Evolutionary conservation across 1,140 invertebrate genomes (phyloP).

Genomic region (Sycophila sp.): DNA sequence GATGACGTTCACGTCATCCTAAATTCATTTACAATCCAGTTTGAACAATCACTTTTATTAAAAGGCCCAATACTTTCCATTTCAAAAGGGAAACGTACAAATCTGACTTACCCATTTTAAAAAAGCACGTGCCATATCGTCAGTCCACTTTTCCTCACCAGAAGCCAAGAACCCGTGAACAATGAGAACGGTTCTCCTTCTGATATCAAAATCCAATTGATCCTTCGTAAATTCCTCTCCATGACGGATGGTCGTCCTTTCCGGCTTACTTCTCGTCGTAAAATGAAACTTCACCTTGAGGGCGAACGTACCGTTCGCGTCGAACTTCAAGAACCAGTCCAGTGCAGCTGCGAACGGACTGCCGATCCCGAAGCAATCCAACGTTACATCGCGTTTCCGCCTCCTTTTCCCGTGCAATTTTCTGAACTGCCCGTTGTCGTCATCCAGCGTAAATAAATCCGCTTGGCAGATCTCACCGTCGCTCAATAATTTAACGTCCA

Average conservation of each 20-base stretch:
- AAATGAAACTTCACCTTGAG: constrained; percentile 56
- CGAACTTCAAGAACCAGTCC: not conserved
- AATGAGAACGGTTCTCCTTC: constrained; percentile 66
- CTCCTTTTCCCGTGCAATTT: too few relatives aligned
- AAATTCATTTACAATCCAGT: constrained; percentile 12
- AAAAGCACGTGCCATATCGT: constrained; percentile 66
- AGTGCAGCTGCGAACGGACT: not conserved
- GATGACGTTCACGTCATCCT: constrained; percentile 70
- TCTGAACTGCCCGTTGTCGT: not conserved
- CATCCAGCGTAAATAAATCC: not conserved
- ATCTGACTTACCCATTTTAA: constrained; percentile 61
- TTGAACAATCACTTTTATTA: not conserved
- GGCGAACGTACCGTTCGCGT: constrained; percentile 31
- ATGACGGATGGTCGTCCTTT: constrained; percentile 47
- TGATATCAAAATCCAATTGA: constrained; percentile 67
- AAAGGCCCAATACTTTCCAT: too few relatives aligned
- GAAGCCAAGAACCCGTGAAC: constrained; percentile 71
- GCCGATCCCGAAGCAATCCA: constrained; percentile 1
- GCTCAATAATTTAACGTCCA: too few relatives aligned
- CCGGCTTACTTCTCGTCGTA: constrained; percentile 47
- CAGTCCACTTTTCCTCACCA: constrained; percentile 67
- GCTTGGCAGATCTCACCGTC: not conserved
- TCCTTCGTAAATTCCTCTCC: constrained; percentile 68
- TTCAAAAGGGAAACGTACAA: too few relatives aligned
- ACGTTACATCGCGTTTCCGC: not conserved